Conservation (phyloP, 2,113 vertebrate genomes). For the Falco punctatus region DNA sequence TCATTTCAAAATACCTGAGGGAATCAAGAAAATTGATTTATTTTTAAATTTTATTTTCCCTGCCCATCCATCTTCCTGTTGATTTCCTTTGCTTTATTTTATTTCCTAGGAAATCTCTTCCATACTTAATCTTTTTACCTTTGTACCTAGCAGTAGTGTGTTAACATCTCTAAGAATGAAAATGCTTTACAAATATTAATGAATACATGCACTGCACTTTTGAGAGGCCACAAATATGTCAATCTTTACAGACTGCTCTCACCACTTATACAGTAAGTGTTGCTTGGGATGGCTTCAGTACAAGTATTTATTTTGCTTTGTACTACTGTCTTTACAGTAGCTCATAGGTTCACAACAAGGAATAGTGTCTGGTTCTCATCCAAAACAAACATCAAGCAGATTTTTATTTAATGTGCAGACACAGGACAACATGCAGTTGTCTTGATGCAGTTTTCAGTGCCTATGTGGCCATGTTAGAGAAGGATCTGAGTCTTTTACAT, state of each 20-base stretch:
- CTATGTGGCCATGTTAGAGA: not conserved
- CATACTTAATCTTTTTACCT: not conserved
- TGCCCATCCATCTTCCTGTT: not conserved
- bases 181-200: not conserved
- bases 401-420: not conserved
- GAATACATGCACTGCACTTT: not conserved
- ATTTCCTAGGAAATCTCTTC: not conserved
- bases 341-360: not conserved
- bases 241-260: not conserved
- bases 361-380: not conserved
- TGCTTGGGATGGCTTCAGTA: not conserved
- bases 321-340: no score
- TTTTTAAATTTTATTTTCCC: no score
- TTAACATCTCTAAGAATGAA: not conserved
- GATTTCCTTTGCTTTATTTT: not conserved
- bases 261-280: fast-evolving
- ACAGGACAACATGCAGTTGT: not conserved
- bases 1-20: not conserved
- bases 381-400: not conserved
- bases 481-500: not conserved
- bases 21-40: not conserved
- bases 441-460: not conserved
- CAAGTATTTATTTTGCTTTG: not conserved
- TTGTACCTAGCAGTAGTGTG: not conserved
- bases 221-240: not conserved